Conservation (phyloP, 2,888 invertebrate species). For the Biston betularia region DNA sequence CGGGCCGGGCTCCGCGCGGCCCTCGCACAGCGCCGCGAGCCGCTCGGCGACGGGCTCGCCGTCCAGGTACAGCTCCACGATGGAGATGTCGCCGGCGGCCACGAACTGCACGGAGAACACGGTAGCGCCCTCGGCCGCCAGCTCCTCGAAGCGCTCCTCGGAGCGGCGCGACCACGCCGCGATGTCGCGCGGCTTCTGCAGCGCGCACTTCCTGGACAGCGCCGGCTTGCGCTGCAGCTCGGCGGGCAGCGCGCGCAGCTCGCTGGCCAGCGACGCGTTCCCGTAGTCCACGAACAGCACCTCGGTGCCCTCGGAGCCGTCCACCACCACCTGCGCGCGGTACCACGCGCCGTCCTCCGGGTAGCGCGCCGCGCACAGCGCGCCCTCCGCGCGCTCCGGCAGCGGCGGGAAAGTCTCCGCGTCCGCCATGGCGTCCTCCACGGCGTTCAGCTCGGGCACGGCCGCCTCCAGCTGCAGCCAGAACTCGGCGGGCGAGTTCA, state of each 20-base stretch:
- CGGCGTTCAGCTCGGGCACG: constrained; percentile 83
- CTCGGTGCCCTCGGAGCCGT: constrained; percentile 85
- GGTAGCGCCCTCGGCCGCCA: constrained; percentile 89
- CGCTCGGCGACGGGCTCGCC: constrained; percentile 88
- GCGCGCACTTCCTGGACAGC: constrained; percentile 87
- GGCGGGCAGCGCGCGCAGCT: constrained; percentile 86
- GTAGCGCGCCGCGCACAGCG: constrained; percentile 88
- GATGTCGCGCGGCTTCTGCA: constrained; percentile 86
- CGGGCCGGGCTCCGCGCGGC: constrained; percentile 67
- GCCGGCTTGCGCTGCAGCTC: constrained; percentile 86
- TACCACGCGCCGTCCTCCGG: constrained; percentile 89
- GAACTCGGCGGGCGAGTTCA: constrained; percentile 91
- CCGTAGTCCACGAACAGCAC: constrained; percentile 90
- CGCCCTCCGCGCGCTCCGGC: constrained; percentile 76
- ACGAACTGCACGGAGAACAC: constrained; percentile 89
- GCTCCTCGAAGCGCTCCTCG: constrained; percentile 88
- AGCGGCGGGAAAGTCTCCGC: constrained; percentile 84
- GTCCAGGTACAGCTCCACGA: constrained; percentile 87
- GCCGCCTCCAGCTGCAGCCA: constrained; percentile 92
- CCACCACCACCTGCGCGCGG: constrained; percentile 87
- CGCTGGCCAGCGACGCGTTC: constrained; percentile 86
- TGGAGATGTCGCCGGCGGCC: constrained; percentile 88
- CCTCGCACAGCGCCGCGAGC: constrained; percentile 83
- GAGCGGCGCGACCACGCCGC: constrained; percentile 89
- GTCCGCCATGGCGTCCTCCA: constrained; percentile 85